Base-by-base conservation (phyloP, 2,797 vertebrate genomes). In the Denticeps clupeoides region DNA sequence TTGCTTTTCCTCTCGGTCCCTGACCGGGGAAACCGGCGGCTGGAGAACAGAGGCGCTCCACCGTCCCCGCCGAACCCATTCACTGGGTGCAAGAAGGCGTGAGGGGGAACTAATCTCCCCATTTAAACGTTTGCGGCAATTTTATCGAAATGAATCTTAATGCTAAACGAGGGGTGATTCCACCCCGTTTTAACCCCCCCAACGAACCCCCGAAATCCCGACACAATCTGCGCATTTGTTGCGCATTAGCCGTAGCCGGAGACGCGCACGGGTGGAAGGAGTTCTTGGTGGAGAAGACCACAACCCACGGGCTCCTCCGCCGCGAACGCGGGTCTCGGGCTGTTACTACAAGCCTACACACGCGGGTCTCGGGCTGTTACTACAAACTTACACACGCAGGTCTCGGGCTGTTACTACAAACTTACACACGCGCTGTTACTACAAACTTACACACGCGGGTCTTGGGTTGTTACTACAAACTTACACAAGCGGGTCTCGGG, bases 31-130 rank as follows among this genome's bases (percentile, higher is more conserved):
- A 77, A 88, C 82, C 63, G 75, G 80, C 77, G 70, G 80, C 69
- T 78, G 72, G 78, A 73, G 74, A 80, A 85, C 82, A 80, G 82
- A 72, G 82, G 75, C 84, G 33, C 33, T 37, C 37, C 33, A 86
- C 84, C 78, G 78, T 85, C 82, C 78, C 84, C 83, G 81, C 78
- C 84, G 74, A 78, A 81, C 77, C 85, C 80, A 86, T 90, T 92
- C 84, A 91, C 81, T 81, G 80, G 78, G 84, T 85, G 89, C 88
- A 92, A 89, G 86, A 91, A 90, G 87, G 88, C 88, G 86, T 89
- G 90, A 91, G 86, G 87, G 86, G 89, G 88, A 92, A 93, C 88
- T 89, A 91, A 94, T 90, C 88, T 87, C 74, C 77, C 85, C 83
- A 88, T 89, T 92, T 89, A 88, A 87, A 86, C 88, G 88, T 91